These are phyloP conservation scores for Agrotis segetum DNA, from an alignment of 2,888 invertebrate genomes.

Conservation along the genomic window DNA sequence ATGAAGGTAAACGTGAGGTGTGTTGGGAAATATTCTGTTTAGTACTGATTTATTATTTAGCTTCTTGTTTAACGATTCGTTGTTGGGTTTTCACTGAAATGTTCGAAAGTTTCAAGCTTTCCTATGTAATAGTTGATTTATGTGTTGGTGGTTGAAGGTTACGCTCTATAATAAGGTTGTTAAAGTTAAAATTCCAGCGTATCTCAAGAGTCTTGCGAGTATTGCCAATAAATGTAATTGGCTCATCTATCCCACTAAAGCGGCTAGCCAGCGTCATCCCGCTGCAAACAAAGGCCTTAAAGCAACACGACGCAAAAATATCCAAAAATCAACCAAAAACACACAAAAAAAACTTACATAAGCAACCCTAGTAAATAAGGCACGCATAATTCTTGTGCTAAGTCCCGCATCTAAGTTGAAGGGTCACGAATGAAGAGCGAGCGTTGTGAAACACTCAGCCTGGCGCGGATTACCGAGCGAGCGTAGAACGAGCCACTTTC, in stretches of 20 bases:
- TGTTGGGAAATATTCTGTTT: conserved; percentile 32
- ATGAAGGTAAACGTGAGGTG: conserved; percentile 61
- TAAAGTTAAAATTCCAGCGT: neutral
- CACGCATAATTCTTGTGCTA: conserved; percentile 56
- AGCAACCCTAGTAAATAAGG: conserved; percentile 46
- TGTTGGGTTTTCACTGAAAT: neutral
- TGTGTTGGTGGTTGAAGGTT: neutral
- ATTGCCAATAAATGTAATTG: no score
- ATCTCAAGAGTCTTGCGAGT: no score
- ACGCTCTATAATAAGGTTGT: no score
- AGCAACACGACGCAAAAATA: neutral
- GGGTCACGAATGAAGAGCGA: conserved; percentile 81
- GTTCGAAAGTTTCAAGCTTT: neutral
- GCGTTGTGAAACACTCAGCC: conserved; percentile 81
- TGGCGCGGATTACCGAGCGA: conserved; percentile 78
- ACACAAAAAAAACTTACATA: conserved; percentile 6
- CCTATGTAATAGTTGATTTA: neutral
- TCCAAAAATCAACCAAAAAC: conserved; percentile 11
- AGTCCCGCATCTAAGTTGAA: conserved; percentile 74
- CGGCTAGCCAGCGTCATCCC: no score
- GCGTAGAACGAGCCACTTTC: conserved; percentile 68
- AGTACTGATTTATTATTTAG: neutral
- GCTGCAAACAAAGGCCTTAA: no score
- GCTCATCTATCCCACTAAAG: no score
- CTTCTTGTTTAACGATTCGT: conserved; percentile 19